Evolutionary conservation across 2,797 vertebrate species (phyloP).

Genomic region (Carduelis carduelis): DNA sequence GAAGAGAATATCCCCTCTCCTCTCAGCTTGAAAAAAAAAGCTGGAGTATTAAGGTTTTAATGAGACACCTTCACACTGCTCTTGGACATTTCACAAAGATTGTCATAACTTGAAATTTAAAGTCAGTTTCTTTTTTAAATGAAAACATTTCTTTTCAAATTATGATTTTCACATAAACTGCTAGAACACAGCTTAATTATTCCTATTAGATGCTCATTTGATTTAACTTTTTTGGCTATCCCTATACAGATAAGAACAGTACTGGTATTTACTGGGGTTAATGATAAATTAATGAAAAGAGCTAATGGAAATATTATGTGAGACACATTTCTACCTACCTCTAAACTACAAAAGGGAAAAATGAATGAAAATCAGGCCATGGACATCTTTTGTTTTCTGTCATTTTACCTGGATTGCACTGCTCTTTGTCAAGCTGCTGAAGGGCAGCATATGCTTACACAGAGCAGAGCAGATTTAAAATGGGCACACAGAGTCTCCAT

Average conservation of each 20-base stretch:
- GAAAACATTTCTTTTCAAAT: background rate
- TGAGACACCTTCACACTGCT: background rate
- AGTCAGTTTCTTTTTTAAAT: background rate
- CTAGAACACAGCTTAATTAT: background rate
- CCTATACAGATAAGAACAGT: background rate
- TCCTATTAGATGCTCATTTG: background rate
- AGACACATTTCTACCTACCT: background rate
- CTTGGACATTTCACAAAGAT: background rate
- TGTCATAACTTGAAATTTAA: background rate
- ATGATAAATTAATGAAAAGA: background rate
- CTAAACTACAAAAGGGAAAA: background rate
- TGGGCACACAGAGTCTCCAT: background rate
- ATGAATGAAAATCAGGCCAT: background rate
- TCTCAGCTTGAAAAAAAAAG: background rate
- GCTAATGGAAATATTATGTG: background rate
- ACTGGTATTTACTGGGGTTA: background rate
- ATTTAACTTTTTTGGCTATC: background rate
- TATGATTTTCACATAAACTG: background rate
- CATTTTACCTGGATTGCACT: background rate
- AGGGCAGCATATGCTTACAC: too few relatives aligned
- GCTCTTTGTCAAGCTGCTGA: background rate
- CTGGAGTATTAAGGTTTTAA: background rate
- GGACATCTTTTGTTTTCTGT: background rate
- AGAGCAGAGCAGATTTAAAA: background rate
- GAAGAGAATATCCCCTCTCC: background rate